Conservation (phyloP, 2,888 invertebrate genomes). For the Mylabris sibirica region DNA sequence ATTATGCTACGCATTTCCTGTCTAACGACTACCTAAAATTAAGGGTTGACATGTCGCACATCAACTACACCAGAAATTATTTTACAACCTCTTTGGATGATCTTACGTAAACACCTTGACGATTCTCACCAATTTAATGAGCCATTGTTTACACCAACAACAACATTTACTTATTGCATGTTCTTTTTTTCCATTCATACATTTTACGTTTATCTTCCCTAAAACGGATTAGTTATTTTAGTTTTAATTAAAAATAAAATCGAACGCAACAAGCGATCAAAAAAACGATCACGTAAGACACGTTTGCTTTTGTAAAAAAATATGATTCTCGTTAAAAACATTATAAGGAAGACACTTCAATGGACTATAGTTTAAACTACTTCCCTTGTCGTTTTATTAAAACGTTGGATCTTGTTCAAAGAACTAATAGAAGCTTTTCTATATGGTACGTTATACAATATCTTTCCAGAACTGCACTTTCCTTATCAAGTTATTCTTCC, state of each 20-base stretch:
- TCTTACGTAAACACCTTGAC: slow-evolving; percentile 33
- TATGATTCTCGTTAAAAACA: background rate
- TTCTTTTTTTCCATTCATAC: no score
- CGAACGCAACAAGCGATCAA: no score
- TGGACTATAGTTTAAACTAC: background rate
- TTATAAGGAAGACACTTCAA: background rate
- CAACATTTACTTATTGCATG: slow-evolving; percentile 7
- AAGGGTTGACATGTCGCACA: slow-evolving; percentile 31
- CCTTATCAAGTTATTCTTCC: background rate
- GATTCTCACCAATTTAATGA: slow-evolving; percentile 33
- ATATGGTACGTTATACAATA: background rate
- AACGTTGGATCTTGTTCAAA: background rate
- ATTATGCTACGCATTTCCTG: slow-evolving; percentile 30
- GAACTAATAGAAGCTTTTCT: slow-evolving; percentile 4
- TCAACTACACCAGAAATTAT: slow-evolving; percentile 31
- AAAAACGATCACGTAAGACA: slow-evolving; percentile 10
- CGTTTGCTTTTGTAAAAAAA: background rate
- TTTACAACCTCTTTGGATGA: slow-evolving; percentile 28
- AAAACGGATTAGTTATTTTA: no score
- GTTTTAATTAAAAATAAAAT: no score
- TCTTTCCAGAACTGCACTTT: background rate
- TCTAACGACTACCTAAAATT: slow-evolving; percentile 25
- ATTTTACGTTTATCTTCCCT: no score
- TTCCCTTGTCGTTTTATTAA: background rate
- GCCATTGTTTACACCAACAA: slow-evolving; percentile 29